Evolutionary conservation across 2,113 vertebrate genomes (phyloP).

Genomic region (Brachyhypopomus occidentalis): DNA sequence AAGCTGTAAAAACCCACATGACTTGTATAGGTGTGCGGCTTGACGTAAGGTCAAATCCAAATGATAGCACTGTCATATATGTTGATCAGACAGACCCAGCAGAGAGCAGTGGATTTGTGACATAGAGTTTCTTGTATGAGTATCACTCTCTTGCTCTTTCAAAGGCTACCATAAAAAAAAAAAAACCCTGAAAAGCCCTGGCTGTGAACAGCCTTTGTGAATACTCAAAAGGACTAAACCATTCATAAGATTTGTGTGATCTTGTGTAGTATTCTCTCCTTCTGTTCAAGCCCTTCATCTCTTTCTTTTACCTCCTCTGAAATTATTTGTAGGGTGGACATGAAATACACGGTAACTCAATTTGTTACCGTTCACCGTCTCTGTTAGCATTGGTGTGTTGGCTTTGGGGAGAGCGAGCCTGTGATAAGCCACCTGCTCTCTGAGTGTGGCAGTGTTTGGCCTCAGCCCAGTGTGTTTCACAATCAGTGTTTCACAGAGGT

Average conservation of each 20-base stretch:
- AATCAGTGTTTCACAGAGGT: slow-evolving; percentile 41
- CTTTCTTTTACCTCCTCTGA: neutral
- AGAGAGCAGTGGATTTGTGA: neutral
- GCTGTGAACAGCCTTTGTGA: slow-evolving; percentile 14
- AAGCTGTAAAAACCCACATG: neutral
- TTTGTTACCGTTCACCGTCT: neutral
- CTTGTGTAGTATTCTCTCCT: neutral
- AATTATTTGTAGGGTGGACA: neutral
- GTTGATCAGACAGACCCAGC: slow-evolving; percentile 23
- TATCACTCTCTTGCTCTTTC: neutral
- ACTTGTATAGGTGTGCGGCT: neutral
- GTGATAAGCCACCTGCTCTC: neutral
- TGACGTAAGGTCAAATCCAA: slow-evolving; percentile 5
- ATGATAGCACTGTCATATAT: neutral
- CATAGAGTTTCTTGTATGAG: neutral
- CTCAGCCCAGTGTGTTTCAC: slow-evolving; percentile 17
- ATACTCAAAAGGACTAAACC: neutral
- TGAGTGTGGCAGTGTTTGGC: slow-evolving; percentile 41
- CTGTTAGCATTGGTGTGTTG: neutral
- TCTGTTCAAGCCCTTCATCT: neutral
- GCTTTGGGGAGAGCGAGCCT: neutral
- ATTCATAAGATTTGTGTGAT: neutral
- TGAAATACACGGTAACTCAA: neutral
- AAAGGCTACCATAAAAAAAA: neutral
- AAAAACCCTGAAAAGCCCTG: neutral